Evolutionary conservation across 2,113 vertebrate genomes (phyloP).

Genomic region (Leucopsar rothschildi): DNA sequence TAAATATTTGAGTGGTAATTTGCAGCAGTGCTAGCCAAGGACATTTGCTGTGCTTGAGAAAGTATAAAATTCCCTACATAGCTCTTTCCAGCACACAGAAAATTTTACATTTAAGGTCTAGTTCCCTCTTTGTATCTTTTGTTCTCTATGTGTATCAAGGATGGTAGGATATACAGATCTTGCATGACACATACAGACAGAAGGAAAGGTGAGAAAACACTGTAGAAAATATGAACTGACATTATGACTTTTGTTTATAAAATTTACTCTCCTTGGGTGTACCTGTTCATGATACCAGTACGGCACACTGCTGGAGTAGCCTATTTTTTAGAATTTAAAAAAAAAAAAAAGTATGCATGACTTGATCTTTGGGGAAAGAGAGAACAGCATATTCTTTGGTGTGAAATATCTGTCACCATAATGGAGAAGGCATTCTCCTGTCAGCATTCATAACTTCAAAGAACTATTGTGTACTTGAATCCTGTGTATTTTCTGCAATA

Average conservation of each 20-base stretch:
- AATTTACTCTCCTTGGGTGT: not conserved
- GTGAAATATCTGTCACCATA: not conserved
- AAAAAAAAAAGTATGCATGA: no score
- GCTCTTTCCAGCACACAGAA: not conserved
- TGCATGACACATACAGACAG: not conserved
- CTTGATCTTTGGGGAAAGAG: not conserved
- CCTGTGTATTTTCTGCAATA: not conserved
- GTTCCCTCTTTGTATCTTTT: not conserved
- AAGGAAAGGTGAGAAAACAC: not conserved
- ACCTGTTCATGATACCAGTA: not conserved
- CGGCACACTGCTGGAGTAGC: not conserved
- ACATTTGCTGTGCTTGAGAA: not conserved
- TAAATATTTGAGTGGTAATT: not conserved
- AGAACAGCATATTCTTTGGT: not conserved
- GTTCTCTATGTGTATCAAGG: not conserved
- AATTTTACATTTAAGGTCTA: not conserved
- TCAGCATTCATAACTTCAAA: not conserved
- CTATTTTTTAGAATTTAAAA: not conserved
- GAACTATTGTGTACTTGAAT: rapidly evolving
- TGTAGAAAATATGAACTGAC: not conserved
- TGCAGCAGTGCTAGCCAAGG: not conserved
- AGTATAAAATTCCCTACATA: not conserved
- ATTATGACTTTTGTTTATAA: not conserved
- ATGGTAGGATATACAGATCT: not conserved
- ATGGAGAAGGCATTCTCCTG: not conserved